These are phyloP conservation scores for Lindbergichthys nudifrons DNA, from an alignment of 2,797 vertebrate species.

Conservation along the genomic window DNA sequence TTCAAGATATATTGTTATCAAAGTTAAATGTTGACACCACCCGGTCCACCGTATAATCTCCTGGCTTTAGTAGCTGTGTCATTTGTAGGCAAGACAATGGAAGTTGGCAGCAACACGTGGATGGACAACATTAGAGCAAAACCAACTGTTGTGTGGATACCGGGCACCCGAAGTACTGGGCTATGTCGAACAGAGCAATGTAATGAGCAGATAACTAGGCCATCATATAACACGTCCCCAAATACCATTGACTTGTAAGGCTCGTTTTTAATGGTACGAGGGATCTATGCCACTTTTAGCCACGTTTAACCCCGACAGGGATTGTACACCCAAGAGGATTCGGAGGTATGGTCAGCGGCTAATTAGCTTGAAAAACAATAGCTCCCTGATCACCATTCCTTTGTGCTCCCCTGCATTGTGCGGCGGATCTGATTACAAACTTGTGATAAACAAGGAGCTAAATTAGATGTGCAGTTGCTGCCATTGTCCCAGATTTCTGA, in stretches of 20 bases:
- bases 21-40: conserved; percentile 42
- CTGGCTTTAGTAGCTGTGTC: conserved; percentile 42
- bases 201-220: conserved; percentile 78
- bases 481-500: conserved; percentile 87
- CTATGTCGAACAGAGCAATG: conserved; percentile 65
- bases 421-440: conserved; percentile 83
- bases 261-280: conserved; percentile 79
- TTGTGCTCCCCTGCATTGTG: conserved; percentile 84
- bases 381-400: conserved; percentile 85
- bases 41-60: conserved; percentile 38
- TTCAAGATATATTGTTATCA: conserved; percentile 31
- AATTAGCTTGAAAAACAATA: conserved; percentile 92
- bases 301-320: conserved; percentile 72
- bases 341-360: conserved; percentile 71
- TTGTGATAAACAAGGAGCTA: conserved; percentile 87
- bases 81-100: conserved; percentile 52
- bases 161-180: conserved; percentile 50
- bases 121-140: conserved; percentile 73
- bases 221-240: conserved; percentile 71
- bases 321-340: conserved; percentile 76
- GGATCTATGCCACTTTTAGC: conserved; percentile 83
- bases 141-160: conserved; percentile 74
- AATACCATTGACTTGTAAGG: conserved; percentile 89
- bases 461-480: conserved; percentile 89
- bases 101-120: conserved; percentile 73